Evolutionary conservation across 2,888 invertebrate genomes (phyloP).

Genomic region (Mythimna impura): DNA sequence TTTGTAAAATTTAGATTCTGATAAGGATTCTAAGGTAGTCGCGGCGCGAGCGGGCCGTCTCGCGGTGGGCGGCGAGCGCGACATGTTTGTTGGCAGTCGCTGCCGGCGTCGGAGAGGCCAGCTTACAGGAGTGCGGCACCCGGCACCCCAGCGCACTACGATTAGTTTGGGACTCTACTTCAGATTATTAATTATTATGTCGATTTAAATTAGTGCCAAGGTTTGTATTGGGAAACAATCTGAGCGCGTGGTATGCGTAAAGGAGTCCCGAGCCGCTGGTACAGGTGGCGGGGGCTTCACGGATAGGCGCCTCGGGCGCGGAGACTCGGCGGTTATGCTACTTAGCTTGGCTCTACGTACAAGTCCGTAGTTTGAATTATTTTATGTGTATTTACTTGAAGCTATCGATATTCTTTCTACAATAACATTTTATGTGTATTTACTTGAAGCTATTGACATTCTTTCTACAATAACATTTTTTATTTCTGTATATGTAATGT

Average conservation of each 20-base stretch:
- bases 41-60: slow-evolving; percentile 7
- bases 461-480: slow-evolving; percentile 5
- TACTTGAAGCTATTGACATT: slow-evolving; percentile 30
- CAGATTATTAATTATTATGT: background rate
- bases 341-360: slow-evolving; percentile 56
- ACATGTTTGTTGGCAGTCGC: background rate
- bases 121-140: slow-evolving; percentile 32
- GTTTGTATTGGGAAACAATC: background rate
- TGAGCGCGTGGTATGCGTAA: background rate
- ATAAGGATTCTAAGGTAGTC: background rate
- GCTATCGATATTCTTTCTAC: slow-evolving; percentile 23
- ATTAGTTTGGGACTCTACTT: background rate
- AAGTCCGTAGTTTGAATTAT: slow-evolving; percentile 53
- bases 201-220: background rate
- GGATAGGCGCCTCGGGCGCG: slow-evolving; percentile 20
- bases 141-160: background rate
- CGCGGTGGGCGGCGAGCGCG: background rate
- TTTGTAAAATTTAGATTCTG: too few species aligned
- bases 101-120: slow-evolving; percentile 4
- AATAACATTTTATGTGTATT: slow-evolving; percentile 12
- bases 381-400: slow-evolving; percentile 17
- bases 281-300: background rate
- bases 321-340: slow-evolving; percentile 26
- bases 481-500: slow-evolving; percentile 18
- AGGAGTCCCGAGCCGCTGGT: slow-evolving; percentile 14